Evolutionary conservation across 2,113 vertebrate genomes (phyloP).

Genomic region (Apus apus): DNA sequence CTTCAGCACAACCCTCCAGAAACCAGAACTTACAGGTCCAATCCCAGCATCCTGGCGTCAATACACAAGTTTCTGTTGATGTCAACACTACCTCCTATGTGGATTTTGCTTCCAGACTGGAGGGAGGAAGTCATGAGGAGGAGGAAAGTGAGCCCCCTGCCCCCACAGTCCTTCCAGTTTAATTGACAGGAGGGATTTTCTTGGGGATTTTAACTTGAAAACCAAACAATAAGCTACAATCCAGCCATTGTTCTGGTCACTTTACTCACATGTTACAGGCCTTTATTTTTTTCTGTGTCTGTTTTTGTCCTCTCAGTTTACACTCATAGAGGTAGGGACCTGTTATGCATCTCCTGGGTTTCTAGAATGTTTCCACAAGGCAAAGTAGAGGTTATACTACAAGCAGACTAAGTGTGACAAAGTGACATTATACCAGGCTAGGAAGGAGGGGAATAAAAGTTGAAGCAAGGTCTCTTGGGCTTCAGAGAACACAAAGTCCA

Average conservation of each 20-base stretch:
- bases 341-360: background rate
- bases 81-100: background rate
- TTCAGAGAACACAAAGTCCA: background rate
- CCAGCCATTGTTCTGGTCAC: slow-evolving; percentile 55
- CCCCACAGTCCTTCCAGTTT: background rate
- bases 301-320: slow-evolving; percentile 61
- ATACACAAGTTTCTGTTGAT: background rate
- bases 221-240: slow-evolving; percentile 52
- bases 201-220: slow-evolving; percentile 58
- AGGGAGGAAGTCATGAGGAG: background rate
- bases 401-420: background rate
- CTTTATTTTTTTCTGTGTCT: slow-evolving; percentile 43
- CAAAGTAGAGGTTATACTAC: slow-evolving; percentile 10
- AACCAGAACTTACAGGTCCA: background rate
- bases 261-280: slow-evolving; percentile 55
- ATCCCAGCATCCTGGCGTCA: background rate
- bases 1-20: background rate
- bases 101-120: background rate
- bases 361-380: slow-evolving; percentile 4
- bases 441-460: background rate
- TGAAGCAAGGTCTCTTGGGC: background rate
- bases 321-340: slow-evolving; percentile 8
- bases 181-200: slow-evolving; percentile 61
- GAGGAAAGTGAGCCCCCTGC: background rate
- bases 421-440: slow-evolving; percentile 14